phyloP scores from a whole-genome alignment of 2,797 vertebrate genomes.

The Gila robusta region DNA sequence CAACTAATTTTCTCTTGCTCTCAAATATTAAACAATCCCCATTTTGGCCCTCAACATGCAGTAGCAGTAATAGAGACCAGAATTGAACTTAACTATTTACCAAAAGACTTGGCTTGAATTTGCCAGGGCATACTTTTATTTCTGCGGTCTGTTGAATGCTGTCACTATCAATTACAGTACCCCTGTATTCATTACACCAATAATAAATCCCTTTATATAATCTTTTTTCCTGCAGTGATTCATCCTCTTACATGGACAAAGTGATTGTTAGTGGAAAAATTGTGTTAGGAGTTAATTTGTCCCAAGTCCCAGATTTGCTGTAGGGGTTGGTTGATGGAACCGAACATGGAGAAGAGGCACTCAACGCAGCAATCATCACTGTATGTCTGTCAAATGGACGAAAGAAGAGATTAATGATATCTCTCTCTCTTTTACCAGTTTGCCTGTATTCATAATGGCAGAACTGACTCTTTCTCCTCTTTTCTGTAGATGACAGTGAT shows the following conservation, averaged over 20 bases:
- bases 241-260: conserved; percentile 35
- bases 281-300: conserved; percentile 21
- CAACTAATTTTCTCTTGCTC: not conserved
- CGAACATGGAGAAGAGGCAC: not conserved
- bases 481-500: conserved; percentile 74
- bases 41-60: conserved; percentile 11
- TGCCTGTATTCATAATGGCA: conserved; percentile 45
- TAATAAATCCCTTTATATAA: conserved; percentile 38
- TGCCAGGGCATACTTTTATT: conserved; percentile 43
- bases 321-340: conserved; percentile 27
- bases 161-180: conserved; percentile 28
- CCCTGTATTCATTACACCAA: conserved; percentile 24
- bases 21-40: conserved; percentile 18
- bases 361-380: conserved; percentile 21
- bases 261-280: conserved; percentile 51
- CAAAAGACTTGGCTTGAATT: conserved; percentile 15
- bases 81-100: conserved; percentile 34
- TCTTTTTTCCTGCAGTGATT: conserved; percentile 31
- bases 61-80: not conserved
- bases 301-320: conserved; percentile 13
- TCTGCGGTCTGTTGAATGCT: conserved; percentile 37
- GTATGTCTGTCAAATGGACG: conserved; percentile 30
- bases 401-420: conserved; percentile 34
- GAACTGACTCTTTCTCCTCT: conserved; percentile 63
- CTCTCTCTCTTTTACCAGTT: conserved; percentile 34